These are phyloP conservation scores for Muntiacus reevesi DNA, from an alignment of 2,113 vertebrate species.

Conservation along the genomic window DNA sequence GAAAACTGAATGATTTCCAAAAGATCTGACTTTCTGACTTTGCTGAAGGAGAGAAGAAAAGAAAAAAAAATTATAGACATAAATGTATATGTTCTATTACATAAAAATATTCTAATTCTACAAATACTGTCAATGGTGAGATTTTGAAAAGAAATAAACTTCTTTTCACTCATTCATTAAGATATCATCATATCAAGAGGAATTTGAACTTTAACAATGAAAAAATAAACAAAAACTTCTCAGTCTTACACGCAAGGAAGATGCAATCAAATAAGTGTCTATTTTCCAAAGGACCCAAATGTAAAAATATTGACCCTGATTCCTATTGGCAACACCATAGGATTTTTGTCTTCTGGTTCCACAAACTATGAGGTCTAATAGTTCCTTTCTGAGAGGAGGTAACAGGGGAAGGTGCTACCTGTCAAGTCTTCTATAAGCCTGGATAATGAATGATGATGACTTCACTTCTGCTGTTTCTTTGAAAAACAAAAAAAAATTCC, in stretches of 20 bases:
- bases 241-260: neutral
- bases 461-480: neutral
- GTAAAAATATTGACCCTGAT: neutral
- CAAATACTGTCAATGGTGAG: neutral
- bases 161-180: neutral
- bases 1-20: neutral
- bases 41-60: neutral
- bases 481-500: neutral
- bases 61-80: neutral
- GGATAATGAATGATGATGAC: neutral
- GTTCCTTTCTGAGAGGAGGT: neutral
- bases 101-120: neutral
- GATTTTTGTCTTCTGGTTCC: neutral
- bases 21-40: neutral
- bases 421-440: neutral
- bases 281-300: neutral
- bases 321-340: neutral
- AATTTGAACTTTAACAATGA: conserved; percentile 8
- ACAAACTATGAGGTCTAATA: neutral
- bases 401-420: neutral
- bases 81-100: neutral
- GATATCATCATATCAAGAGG: neutral
- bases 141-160: neutral
- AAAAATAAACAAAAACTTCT: neutral
- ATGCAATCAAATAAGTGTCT: neutral